Evolutionary conservation across 2,797 vertebrate genomes (phyloP), one percentile per base, ranked within the genome.

Genomic region (Meda fulgida): DNA sequence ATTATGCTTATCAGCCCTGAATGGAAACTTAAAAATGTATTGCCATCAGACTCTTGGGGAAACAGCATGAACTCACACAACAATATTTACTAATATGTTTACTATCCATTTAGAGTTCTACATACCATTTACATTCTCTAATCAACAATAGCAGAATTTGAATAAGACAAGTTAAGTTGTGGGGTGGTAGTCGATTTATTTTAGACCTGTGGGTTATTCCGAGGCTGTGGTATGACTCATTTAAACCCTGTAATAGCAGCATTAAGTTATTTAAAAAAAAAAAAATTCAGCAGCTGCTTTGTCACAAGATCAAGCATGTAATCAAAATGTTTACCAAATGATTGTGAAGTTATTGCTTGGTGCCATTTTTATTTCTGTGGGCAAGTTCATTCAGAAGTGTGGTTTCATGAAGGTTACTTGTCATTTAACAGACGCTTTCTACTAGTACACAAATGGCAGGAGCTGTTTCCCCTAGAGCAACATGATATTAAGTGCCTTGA

Each of bases 1-100:
- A 80, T 85, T 85, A 67, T 85, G 36, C 69, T 73, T 40, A 53
- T 80, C 67, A 80, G 63, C 69, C 67, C 66, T 66, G 67, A 85
- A 80, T 4, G 18, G 84, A 36, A 58, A 72, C 67, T 73, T n/a
- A 84, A 84, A 72, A 65, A 72, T 80, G 72, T 80, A 84, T 72
- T 79, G 38, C 29, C n/a, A 36, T 63, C 76, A 5, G 26, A 38
- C 67, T 63, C 55, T 23, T 29, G 67, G 40, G 16, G 55, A 60
- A 80, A 79, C 38, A 63, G 26, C 26, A 72, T 63, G n/a, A 78
- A 58, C 26, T 84, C 29, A 19, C 43, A 46, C 46, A 53, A 55
- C 43, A 77, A 2, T 76, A 65, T 46, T 55, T 55, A 23, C 19
- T 55, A 55, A 3, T 14, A 46, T 46, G 19, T 31, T 63, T 26